Evolutionary conservation across 2,113 vertebrate genomes (phyloP).

Genomic region (Ariopsis seemanni): DNA sequence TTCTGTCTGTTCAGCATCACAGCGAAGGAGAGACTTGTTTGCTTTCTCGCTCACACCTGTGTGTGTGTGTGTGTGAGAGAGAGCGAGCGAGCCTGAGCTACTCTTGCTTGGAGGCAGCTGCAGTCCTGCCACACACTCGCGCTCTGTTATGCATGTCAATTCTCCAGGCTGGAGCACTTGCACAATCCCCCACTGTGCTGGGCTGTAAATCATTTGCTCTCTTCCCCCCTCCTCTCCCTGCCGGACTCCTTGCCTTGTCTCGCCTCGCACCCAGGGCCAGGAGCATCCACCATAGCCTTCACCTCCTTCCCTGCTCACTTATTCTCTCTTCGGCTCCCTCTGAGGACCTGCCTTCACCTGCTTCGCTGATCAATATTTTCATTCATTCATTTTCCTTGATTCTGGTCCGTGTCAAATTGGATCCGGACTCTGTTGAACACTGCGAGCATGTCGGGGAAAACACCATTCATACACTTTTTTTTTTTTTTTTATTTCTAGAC

Average conservation of each 20-base stretch:
- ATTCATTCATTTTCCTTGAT: background rate
- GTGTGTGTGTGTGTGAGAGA: background rate
- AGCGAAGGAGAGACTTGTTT: background rate
- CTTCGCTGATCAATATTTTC: background rate
- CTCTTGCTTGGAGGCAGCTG: conserved; percentile 67
- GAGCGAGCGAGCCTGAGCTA: background rate
- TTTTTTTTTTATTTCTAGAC: no score
- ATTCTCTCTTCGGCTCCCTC: background rate
- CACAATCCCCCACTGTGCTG: conserved; percentile 72
- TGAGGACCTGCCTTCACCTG: background rate
- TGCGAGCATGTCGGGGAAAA: no score
- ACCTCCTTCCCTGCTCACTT: conserved; percentile 23
- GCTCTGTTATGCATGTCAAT: conserved; percentile 74
- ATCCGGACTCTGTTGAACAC: background rate
- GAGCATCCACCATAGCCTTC: conserved; percentile 40
- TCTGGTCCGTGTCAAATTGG: background rate
- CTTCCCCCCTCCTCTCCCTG: conserved; percentile 28
- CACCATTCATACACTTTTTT: background rate
- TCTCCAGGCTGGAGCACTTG: conserved; percentile 55
- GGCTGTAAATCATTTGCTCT: conserved; percentile 66
- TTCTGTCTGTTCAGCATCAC: background rate
- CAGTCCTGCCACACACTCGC: conserved; percentile 59
- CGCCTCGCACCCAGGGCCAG: conserved; percentile 36
- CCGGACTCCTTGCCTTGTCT: conserved; percentile 8
- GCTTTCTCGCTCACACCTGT: background rate